Evolutionary conservation across 2,888 invertebrate species (phyloP).

Genomic region (Synanthedon formicaeformis): DNA sequence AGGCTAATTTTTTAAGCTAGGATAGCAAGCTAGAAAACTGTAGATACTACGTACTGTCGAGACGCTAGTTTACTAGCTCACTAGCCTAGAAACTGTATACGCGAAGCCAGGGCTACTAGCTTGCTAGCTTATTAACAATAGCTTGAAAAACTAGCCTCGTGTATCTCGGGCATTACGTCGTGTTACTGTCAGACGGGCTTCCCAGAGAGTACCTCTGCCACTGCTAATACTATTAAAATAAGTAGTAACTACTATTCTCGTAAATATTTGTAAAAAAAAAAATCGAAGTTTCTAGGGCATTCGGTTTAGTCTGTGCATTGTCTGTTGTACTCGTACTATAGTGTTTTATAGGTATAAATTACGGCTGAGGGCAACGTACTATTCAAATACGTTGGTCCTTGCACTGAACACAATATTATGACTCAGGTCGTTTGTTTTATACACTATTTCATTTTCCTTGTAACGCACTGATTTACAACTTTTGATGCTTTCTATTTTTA

Average conservation of each 20-base stretch:
- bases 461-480: background rate
- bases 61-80: slow-evolving; percentile 6
- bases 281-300: too few relatives aligned
- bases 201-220: too few relatives aligned
- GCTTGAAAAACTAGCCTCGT: background rate
- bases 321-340: too few relatives aligned
- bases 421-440: background rate
- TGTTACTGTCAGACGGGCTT: too few relatives aligned
- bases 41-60: too few relatives aligned
- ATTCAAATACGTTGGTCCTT: too few relatives aligned
- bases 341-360: too few relatives aligned
- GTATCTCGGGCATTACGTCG: background rate
- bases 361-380: background rate
- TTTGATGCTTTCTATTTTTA: background rate
- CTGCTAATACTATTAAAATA: too few relatives aligned
- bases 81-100: slow-evolving; percentile 6
- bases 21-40: slow-evolving; percentile 3
- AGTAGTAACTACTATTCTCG: too few relatives aligned
- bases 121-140: background rate
- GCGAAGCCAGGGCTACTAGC: slow-evolving; percentile 2
- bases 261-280: too few relatives aligned
- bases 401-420: background rate
- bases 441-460: background rate
- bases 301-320: too few relatives aligned
- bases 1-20: slow-evolving; percentile 5